These are phyloP conservation scores for Lineus longissimus DNA, from an alignment of 1,140 invertebrate species.

Conservation along the genomic window DNA sequence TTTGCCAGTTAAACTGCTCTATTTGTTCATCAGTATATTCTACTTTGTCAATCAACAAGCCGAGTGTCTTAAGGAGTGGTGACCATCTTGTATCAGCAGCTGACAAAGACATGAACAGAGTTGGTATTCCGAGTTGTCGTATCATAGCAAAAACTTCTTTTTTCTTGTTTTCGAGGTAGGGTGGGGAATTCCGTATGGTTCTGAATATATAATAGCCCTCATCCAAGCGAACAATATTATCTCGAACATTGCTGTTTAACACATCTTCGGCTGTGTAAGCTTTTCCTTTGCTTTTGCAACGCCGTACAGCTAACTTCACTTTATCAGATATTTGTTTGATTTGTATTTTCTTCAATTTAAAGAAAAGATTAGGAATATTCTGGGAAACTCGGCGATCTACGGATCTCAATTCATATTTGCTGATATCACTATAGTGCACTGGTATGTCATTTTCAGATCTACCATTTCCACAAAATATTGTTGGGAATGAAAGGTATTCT, in stretches of 20 bases:
- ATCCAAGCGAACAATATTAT: slow-evolving; percentile 18
- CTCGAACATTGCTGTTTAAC: slow-evolving; percentile 6
- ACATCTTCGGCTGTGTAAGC: slow-evolving; percentile 22
- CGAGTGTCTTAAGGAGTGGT: background rate
- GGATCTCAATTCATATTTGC: slow-evolving; percentile 23
- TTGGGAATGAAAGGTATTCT: slow-evolving; percentile 22
- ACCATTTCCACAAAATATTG: slow-evolving; percentile 20
- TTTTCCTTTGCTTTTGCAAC: slow-evolving; percentile 18
- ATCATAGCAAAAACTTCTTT: slow-evolving; percentile 30
- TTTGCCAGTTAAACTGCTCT: background rate
- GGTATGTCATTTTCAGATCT: slow-evolving; percentile 8
- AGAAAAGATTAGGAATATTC: slow-evolving; percentile 20
- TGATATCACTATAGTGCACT: too few relatives aligned
- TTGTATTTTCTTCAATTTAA: slow-evolving; percentile 28
- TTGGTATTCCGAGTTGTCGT: slow-evolving; percentile 17
- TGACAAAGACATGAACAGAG: too few relatives aligned
- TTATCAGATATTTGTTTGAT: slow-evolving; percentile 23
- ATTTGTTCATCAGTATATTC: background rate
- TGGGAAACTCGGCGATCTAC: slow-evolving; percentile 16
- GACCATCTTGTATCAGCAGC: too few relatives aligned
- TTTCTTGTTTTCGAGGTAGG: slow-evolving; percentile 19
- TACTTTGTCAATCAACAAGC: background rate
- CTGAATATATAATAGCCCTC: slow-evolving; percentile 24
- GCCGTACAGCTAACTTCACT: slow-evolving; percentile 19
- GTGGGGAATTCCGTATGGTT: slow-evolving; percentile 21